Base-by-base conservation (phyloP, 2,113 vertebrate genomes). In the Oncorhynchus kisutch region DNA sequence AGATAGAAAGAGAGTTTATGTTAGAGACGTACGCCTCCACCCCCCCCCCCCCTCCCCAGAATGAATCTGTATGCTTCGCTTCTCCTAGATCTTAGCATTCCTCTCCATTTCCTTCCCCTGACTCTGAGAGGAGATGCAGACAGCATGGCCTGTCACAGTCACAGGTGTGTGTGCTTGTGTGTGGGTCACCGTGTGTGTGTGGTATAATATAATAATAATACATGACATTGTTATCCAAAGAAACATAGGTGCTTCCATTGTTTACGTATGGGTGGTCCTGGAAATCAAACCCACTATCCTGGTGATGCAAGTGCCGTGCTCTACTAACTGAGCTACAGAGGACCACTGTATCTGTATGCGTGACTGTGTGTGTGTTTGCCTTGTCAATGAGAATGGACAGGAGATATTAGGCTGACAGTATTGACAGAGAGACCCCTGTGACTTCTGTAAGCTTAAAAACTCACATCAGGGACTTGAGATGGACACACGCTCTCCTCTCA, bases 61-160 rank as follows among this genome's bases (percentile, higher is more conserved):
- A 78, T 83, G 77, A 82, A 83, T 86, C 82, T 88, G 81, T 87
- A 92, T 92, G 90, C 86, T 91, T 92, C 90, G 89, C 82, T 91
- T 91, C 88, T 88, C 88, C 82, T 78, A 78, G 51, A 88, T 86
- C 86, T 92, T 90, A 91, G 82, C 88, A 92, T 91, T 92, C 89
- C 85, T 87, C 88, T 75, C 88, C 87, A 89, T 86, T 80, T 85
- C 84, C 86, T 76, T 67, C 74, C 72, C 89, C 86, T 89, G 85
- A 86, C 87, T 88, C 82, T 78, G 87, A 91, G 89, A 88, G 83
- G 86, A 7, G 79, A 84, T 73, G 88, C 87, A 90, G 90, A 91
- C 91, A 89, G 88, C 85, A 87, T 80, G 79, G 84, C 88, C 89
- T 91, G 88, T 91, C 87, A 88, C 86, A 89, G 87, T 86, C 82